These are phyloP conservation scores for Plutomurus gul DNA, from an alignment of 1,140 invertebrate genomes.

Conservation along the genomic window DNA sequence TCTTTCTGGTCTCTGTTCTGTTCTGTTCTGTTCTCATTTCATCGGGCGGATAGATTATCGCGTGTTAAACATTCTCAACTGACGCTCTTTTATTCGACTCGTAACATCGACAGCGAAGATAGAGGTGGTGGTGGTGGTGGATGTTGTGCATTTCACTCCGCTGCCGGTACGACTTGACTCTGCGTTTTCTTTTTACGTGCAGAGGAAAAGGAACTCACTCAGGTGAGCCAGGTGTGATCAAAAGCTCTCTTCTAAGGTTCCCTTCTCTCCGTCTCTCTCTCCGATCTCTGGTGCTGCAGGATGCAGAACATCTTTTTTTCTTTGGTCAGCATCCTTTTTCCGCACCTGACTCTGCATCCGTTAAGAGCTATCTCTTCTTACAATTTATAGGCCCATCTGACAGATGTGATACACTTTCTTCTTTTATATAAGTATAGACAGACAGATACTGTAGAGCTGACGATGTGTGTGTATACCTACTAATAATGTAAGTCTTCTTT, in stretches of 20 bases:
- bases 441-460: neutral
- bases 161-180: neutral
- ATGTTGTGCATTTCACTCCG: too few relatives aligned
- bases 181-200: slow-evolving; percentile 27
- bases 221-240: slow-evolving; percentile 45
- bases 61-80: neutral
- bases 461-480: neutral
- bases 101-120: too few relatives aligned
- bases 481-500: slow-evolving; percentile 13
- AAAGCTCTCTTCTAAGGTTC: slow-evolving; percentile 40
- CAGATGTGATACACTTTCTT: slow-evolving; percentile 41
- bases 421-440: neutral
- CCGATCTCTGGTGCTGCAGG: slow-evolving; percentile 27
- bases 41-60: neutral
- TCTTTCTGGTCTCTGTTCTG: neutral
- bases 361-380: slow-evolving; percentile 38
- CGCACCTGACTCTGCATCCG: slow-evolving; percentile 48
- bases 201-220: slow-evolving; percentile 30
- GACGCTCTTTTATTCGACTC: neutral
- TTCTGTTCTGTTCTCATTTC: slow-evolving; percentile 11
- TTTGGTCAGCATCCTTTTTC: slow-evolving; percentile 45
- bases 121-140: too few relatives aligned
- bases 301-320: slow-evolving; percentile 47
- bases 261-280: slow-evolving; percentile 29
- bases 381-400: slow-evolving; percentile 35